Evolutionary conservation across 2,113 vertebrate species (phyloP).

Genomic region (Sapajus apella): DNA sequence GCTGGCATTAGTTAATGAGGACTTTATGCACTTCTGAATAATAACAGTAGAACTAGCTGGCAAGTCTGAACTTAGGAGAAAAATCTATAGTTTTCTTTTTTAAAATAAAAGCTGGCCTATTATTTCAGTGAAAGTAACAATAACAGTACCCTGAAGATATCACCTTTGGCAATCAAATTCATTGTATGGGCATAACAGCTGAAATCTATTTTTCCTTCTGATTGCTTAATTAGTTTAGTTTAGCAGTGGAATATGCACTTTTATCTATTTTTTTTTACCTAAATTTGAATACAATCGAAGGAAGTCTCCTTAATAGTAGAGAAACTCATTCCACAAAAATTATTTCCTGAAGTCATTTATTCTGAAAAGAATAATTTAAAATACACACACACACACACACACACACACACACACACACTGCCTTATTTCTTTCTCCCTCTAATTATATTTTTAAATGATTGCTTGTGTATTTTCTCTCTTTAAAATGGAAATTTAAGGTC

Average conservation of each 20-base stretch:
- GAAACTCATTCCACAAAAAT: conserved; percentile 19
- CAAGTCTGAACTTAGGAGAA: neutral
- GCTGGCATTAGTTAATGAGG: conserved; percentile 65
- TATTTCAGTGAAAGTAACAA: conserved; percentile 42
- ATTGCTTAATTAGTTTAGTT: neutral
- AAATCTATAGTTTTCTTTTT: neutral
- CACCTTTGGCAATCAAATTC: neutral
- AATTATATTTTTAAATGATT: conserved; percentile 70
- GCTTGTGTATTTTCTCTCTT: conserved; percentile 62
- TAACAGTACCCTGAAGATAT: neutral
- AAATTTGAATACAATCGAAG: conserved; percentile 9
- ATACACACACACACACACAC: neutral
- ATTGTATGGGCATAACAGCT: accelerated
- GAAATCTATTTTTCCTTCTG: neutral
- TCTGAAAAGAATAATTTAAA: conserved; percentile 32
- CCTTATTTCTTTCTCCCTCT: conserved; percentile 52
- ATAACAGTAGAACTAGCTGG: conserved; percentile 50
- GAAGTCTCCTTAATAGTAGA: neutral
- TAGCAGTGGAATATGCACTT: neutral
- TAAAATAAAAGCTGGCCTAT: neutral
- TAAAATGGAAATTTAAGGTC: conserved; percentile 49
- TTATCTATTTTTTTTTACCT: neutral
- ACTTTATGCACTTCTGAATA: conserved; percentile 41
- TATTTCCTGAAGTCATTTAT: conserved; percentile 39
- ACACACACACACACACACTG: neutral